Conservation (phyloP, 1,140 invertebrate genomes). For the Lanistes nyassanus region DNA sequence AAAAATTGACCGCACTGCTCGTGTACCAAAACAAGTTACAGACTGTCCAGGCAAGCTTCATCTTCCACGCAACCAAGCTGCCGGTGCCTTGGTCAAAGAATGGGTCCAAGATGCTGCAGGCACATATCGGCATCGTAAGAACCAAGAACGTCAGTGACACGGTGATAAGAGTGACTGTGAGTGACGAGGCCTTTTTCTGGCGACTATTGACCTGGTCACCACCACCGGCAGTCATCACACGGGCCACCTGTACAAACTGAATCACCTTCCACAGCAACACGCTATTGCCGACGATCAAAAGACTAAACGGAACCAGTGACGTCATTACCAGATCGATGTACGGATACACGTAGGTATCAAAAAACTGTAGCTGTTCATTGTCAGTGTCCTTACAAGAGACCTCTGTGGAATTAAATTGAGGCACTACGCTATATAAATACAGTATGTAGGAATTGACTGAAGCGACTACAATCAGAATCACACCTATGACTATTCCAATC, state of each 20-base stretch:
- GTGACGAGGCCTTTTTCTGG: background rate
- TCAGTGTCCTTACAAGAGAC: background rate
- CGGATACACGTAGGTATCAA: constrained; percentile 8
- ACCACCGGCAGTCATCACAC: background rate
- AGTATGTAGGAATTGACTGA: no score
- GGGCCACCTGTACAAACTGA: constrained; percentile 8
- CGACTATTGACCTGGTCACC: background rate
- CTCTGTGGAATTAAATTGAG: no score
- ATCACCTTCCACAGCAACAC: constrained; percentile 26
- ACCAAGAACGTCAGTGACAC: background rate
- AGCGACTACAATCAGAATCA: no score
- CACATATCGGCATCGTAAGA: background rate
- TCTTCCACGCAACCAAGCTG: background rate
- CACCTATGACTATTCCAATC: no score
- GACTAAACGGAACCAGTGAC: constrained; percentile 22
- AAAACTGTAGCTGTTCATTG: background rate
- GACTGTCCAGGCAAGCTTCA: background rate
- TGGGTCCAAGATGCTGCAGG: background rate
- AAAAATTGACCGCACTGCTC: background rate
- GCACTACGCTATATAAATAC: no score
- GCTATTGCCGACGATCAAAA: constrained; percentile 22
- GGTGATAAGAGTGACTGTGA: background rate
- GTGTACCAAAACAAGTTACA: background rate
- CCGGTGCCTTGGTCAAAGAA: background rate
- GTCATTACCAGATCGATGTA: constrained; percentile 19